Evolutionary conservation across 2,888 invertebrate species (phyloP).

Genomic region (Schizaphis graminum): DNA sequence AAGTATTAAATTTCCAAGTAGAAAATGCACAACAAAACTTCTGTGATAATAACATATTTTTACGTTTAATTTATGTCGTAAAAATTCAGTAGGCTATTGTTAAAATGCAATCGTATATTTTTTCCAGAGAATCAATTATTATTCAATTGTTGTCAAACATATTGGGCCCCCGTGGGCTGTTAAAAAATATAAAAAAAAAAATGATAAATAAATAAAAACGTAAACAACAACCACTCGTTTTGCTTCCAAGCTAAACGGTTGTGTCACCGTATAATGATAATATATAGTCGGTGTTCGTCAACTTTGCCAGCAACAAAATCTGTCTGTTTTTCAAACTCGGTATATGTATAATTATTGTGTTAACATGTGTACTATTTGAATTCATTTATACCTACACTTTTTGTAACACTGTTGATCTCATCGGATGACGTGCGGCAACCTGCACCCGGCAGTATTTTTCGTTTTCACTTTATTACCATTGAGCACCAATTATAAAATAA

Average conservation of each 20-base stretch:
- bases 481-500: slow-evolving; percentile 8
- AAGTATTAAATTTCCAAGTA: background rate
- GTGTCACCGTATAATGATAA: background rate
- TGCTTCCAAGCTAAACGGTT: background rate
- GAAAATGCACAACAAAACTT: background rate
- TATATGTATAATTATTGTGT: too few relatives aligned
- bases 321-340: background rate
- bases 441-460: background rate
- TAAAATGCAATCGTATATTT: slow-evolving; percentile 19
- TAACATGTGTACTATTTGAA: background rate
- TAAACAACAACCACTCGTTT: background rate
- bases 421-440: background rate
- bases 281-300: background rate
- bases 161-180: background rate
- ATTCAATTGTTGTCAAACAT: background rate
- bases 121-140: background rate
- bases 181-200: background rate
- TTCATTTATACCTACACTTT: background rate
- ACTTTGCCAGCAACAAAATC: background rate
- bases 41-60: background rate
- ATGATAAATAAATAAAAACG: background rate
- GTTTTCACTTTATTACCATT: background rate
- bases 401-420: background rate
- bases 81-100: background rate
- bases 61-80: background rate